phyloP scores from a whole-genome alignment of 2,888 invertebrate species.

The Drosophila algonquin region DNA sequence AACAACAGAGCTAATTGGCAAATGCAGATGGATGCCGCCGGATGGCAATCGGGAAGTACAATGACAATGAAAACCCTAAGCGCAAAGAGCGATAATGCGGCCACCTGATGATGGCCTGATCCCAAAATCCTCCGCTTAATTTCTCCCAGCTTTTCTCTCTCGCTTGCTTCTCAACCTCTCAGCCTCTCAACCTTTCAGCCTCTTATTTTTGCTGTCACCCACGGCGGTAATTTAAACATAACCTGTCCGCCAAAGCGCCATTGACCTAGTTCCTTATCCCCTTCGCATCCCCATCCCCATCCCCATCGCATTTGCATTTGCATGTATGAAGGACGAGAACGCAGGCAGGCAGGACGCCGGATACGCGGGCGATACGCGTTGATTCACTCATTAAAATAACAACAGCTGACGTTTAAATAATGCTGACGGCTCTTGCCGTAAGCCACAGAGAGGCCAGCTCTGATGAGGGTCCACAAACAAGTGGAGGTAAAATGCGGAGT shows the following conservation, averaged over 20 bases:
- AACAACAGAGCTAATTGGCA: conserved; percentile 65
- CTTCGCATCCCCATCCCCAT: not conserved
- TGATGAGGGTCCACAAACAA: conserved; percentile 25
- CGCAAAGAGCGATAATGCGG: conserved; percentile 1
- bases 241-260: conserved; percentile 43
- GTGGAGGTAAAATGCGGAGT: not conserved
- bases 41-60: not conserved
- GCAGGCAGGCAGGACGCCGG: conserved; percentile 12
- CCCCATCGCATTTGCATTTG: conserved; percentile 29
- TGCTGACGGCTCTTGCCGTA: conserved; percentile 20
- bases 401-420: conserved; percentile 65
- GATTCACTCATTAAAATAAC: conserved; percentile 69
- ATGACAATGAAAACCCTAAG: conserved; percentile 11
- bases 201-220: conserved; percentile 12
- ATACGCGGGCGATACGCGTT: conserved; percentile 33
- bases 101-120: conserved; percentile 35
- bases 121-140: not conserved
- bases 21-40: conserved; percentile 5
- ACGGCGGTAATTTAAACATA: conserved; percentile 44
- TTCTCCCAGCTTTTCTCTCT: not conserved
- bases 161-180: too few relatives aligned
- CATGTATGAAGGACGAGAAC: conserved; percentile 30
- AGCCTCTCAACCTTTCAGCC: conserved; percentile 6
- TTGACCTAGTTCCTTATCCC: conserved; percentile 53
- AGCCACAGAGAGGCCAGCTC: conserved; percentile 17